These are phyloP conservation scores for Rugalucina vietnamica DNA, from an alignment of 2,888 invertebrate species.

Conservation along the genomic window DNA sequence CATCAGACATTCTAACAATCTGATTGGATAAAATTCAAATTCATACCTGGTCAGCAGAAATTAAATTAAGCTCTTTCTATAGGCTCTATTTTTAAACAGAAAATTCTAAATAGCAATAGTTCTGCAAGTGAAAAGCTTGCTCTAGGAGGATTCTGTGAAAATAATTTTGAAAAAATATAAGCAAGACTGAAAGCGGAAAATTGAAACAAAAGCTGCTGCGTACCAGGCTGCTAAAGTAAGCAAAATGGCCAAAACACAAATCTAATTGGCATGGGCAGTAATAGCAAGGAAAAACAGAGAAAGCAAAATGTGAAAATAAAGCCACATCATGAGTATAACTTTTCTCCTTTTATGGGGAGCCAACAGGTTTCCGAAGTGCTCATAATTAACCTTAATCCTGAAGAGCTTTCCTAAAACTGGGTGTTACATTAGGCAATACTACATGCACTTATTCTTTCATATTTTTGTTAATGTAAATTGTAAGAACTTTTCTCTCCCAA, in stretches of 20 bases:
- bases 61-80: neutral
- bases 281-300: constrained; percentile 50
- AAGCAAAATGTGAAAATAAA: constrained; percentile 4
- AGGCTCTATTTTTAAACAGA: neutral
- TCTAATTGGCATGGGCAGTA: constrained; percentile 59
- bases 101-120: neutral
- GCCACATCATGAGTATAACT: neutral
- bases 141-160: constrained; percentile 48
- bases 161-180: constrained; percentile 35
- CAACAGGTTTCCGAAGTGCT: too few relatives aligned
- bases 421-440: too few relatives aligned
- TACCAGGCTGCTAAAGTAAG: constrained; percentile 48
- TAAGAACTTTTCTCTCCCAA: too few relatives aligned
- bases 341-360: too few relatives aligned
- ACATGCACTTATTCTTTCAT: too few relatives aligned
- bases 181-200: constrained; percentile 57
- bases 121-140: constrained; percentile 40
- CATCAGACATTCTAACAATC: constrained; percentile 81
- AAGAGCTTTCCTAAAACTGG: too few relatives aligned
- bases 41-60: neutral
- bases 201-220: constrained; percentile 34
- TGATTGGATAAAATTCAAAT: neutral
- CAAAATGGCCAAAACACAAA: constrained; percentile 31
- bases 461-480: too few relatives aligned
- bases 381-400: too few relatives aligned